A percentile compares a stretch with the other conserved stretches of the same genome.
phyloP scores from a whole-genome alignment of 2,888 invertebrate species.

The Agonopterix subpropinquella region DNA sequence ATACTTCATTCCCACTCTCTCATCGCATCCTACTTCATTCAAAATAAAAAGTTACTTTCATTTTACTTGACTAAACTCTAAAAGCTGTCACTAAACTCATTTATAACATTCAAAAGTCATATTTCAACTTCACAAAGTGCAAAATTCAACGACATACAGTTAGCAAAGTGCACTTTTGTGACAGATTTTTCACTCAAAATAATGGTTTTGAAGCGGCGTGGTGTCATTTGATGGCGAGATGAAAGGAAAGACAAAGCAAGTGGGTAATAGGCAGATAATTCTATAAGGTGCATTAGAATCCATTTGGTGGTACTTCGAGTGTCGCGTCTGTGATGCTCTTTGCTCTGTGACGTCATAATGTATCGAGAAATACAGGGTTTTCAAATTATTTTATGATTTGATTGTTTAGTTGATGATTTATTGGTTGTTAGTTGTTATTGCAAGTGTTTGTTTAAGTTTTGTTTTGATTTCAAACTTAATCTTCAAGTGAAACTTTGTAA shows the following conservation, averaged over 20 bases:
- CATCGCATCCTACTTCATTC: too few relatives aligned
- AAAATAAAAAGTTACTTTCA: constrained; percentile 11
- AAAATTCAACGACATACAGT: constrained; percentile 20
- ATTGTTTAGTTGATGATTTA: too few relatives aligned
- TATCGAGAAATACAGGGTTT: too few relatives aligned
- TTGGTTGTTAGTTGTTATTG: too few relatives aligned
- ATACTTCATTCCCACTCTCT: too few relatives aligned
- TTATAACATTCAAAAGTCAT: neutral
- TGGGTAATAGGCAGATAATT: constrained; percentile 70
- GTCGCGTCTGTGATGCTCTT: constrained; percentile 14
- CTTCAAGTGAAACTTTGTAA: too few relatives aligned
- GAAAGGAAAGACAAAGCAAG: constrained; percentile 65
- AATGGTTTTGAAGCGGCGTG: constrained; percentile 29
- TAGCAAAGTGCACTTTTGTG: constrained; percentile 16
- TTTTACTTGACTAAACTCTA: constrained; percentile 2
- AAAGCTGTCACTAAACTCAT: neutral
- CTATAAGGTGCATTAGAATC: constrained; percentile 59
- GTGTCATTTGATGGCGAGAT: constrained; percentile 44
- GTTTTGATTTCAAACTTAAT: too few relatives aligned
- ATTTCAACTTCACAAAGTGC: constrained; percentile 11
- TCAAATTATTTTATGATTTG: too few relatives aligned
- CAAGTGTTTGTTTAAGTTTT: too few relatives aligned
- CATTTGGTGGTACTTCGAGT: constrained; percentile 38
- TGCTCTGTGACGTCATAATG: constrained; percentile 14
- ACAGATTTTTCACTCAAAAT: constrained; percentile 38